Evolutionary conservation across 2,113 vertebrate genomes (phyloP), one percentile per base, ranked within the genome.

Genomic region (Tragelaphus buxtoni): DNA sequence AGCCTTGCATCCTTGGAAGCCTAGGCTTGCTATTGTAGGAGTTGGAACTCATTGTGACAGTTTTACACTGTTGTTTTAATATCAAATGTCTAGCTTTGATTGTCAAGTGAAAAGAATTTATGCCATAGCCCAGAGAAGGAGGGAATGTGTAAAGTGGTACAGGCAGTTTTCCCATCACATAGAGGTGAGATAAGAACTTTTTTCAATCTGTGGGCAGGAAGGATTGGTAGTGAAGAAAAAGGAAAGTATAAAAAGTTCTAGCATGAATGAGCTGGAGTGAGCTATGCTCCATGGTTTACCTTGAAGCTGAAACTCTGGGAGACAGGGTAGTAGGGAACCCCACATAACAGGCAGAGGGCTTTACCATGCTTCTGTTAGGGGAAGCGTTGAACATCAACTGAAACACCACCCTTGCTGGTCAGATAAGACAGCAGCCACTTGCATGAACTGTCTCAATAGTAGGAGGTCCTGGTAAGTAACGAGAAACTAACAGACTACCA

Each of bases 1-100:
- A 53, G 13, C 58, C 84, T 35, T 45, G 65, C 61, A 28, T 69
- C 81, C 80, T 58, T 35, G 5, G 83, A 58, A 74, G 49, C 20
- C 42, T 69, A 42, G 22, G 14, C 49, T 94, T 61, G 72, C 8
- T 39, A 9, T 18, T 11, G 0, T 42, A 60, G 9, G 42, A 77
- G 24, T 1, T 1, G 1, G 63, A 30, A 13, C 9, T 24, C 35
- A 4, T 0, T 4, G 39, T 22, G 9, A 30, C 47, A 24, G 7
- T 20, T 13, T 16, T 63, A 6, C n/a, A 13, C 2, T 30, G 4
- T n/a, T 51, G 12, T 76, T 82, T 88, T 35, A 56, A 84, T 79
- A 56, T 17, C 28, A 63, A 79, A 83, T 76, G 22, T 11, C 10
- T 56, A 8, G 45, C 39, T 55, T 56, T 39, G 55, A 53, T 39